Percentiles rank a stretch among this genome's conserved stretches.
Conservation (phyloP, 2,113 vertebrate species). For the Ceyx margarethae region DNA sequence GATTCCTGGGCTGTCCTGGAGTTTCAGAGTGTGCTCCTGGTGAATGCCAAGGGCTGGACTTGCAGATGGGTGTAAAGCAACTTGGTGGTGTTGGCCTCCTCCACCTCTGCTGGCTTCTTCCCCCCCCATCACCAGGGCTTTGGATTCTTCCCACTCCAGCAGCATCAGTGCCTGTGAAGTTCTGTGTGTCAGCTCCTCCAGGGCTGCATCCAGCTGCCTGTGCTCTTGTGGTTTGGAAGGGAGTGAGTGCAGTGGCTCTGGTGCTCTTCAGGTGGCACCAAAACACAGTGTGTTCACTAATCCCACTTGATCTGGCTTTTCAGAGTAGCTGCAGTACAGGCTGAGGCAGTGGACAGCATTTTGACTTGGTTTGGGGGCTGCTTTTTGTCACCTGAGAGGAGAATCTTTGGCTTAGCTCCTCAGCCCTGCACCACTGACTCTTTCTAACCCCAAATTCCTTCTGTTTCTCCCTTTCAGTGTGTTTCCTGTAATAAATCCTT, state of each 20-base stretch:
- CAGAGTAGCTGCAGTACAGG: not conserved
- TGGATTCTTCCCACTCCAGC: not conserved
- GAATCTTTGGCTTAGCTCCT: not conserved
- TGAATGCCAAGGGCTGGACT: not conserved
- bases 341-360: not conserved
- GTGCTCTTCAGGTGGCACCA: not conserved
- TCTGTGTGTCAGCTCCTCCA: not conserved
- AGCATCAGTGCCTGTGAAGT: not conserved
- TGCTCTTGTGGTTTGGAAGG: not conserved
- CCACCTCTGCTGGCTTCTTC: not conserved
- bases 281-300: not conserved
- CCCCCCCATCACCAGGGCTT: not conserved
- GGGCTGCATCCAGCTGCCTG: not conserved
- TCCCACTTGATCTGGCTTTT: not conserved
- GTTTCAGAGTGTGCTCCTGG: not conserved
- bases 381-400: not conserved
- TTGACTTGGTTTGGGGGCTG: not conserved
- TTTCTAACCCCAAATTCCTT: constrained; percentile 43
- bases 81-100: not conserved
- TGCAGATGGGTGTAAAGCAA: not conserved
- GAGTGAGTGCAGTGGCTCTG: not conserved
- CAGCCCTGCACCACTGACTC: not conserved
- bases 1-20: not conserved
- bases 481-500: constrained; percentile 98
- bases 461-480: constrained; percentile 80